Evolutionary conservation across 2,113 vertebrate genomes (phyloP).

Genomic region (Entelurus aequoreus): DNA sequence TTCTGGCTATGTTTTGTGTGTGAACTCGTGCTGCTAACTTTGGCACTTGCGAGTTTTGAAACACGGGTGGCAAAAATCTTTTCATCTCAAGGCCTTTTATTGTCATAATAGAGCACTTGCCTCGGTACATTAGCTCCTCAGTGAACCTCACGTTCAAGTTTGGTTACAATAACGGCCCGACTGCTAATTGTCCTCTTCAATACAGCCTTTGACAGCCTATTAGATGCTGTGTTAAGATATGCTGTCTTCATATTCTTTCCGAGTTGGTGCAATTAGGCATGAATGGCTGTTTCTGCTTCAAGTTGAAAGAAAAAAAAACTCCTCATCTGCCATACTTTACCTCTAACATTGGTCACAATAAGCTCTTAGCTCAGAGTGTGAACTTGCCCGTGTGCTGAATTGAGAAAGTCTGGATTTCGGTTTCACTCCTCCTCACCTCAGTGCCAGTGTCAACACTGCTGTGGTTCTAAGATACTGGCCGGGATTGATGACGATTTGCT

Average conservation of each 20-base stretch:
- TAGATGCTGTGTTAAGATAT: not conserved
- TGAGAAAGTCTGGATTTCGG: conserved; percentile 49
- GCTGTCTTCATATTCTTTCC: not conserved
- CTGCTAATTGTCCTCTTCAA: not conserved
- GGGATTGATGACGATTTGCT: conserved; percentile 51
- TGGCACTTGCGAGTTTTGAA: not conserved
- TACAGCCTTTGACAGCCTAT: not conserved
- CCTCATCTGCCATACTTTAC: conserved; percentile 6
- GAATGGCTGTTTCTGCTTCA: not conserved
- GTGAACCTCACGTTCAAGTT: not conserved
- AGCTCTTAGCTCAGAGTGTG: conserved; percentile 30
- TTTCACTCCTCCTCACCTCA: conserved; percentile 56
- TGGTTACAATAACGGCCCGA: not conserved
- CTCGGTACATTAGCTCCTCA: not conserved
- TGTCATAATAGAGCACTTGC: not conserved
- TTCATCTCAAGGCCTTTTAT: conserved; percentile 8
- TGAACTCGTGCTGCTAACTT: not conserved
- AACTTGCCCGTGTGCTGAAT: conserved; percentile 30
- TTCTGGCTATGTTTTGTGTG: no score
- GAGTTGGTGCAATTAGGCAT: not conserved
- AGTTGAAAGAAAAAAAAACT: conserved; percentile 16
- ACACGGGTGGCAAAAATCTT: conserved; percentile 1
- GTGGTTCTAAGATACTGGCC: conserved; percentile 46
- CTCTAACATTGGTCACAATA: conserved; percentile 48
- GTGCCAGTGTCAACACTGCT: conserved; percentile 61